Evolutionary conservation across 2,797 vertebrate genomes (phyloP).

Genomic region (Tragopan temminckii): DNA sequence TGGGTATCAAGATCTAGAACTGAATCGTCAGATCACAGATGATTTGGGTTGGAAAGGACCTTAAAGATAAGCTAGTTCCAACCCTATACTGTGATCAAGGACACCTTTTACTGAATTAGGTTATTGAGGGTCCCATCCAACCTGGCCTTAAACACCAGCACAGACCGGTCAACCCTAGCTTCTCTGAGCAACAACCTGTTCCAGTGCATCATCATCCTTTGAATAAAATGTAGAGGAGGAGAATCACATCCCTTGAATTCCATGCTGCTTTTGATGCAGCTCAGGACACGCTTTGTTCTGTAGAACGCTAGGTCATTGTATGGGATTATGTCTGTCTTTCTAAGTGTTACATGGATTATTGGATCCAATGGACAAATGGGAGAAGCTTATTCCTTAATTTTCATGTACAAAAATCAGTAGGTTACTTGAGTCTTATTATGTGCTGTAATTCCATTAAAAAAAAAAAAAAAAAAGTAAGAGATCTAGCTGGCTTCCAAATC

Average conservation of each 20-base stretch:
- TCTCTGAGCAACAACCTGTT: not conserved
- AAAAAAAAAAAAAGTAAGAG: not conserved
- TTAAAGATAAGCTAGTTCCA: not conserved
- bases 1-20: not conserved
- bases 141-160: not conserved
- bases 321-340: not conserved
- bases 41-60: not conserved
- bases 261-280: not conserved
- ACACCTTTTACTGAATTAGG: not conserved
- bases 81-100: not conserved
- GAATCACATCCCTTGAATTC: not conserved
- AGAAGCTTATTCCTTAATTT: not conserved
- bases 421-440: not conserved
- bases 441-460: not conserved
- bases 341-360: not conserved
- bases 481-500: not conserved
- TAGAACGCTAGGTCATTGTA: not conserved
- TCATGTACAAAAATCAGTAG: not conserved
- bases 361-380: not conserved
- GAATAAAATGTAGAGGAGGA: not conserved
- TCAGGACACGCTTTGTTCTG: not conserved
- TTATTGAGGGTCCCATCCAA: not conserved
- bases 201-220: not conserved
- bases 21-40: not conserved
- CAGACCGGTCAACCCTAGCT: not conserved